phyloP scores from a whole-genome alignment of 2,888 invertebrate species.

The Hirudinaria manillensis region DNA sequence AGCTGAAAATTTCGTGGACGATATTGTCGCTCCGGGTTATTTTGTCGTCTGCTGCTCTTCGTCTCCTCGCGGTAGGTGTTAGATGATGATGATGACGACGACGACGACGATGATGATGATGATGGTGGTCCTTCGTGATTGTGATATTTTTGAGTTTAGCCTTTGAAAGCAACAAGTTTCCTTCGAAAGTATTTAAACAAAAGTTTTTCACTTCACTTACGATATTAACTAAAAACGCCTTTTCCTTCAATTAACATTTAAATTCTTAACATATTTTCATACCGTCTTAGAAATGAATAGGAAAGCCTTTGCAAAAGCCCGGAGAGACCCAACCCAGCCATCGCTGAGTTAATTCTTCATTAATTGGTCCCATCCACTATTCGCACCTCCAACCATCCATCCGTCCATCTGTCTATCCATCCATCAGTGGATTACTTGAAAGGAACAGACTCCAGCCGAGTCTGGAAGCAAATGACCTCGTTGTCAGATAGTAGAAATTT shows the following conservation, averaged over 20 bases:
- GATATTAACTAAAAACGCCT: too few relatives aligned
- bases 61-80: background rate
- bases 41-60: conserved; percentile 9
- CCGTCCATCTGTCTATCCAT: background rate
- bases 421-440: conserved; percentile 8
- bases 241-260: too few relatives aligned
- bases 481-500: background rate
- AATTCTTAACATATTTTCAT: too few relatives aligned
- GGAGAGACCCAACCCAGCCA: background rate
- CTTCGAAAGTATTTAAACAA: too few relatives aligned
- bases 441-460: background rate
- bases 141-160: too few relatives aligned
- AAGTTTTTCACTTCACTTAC: too few relatives aligned
- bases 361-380: background rate
- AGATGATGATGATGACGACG: background rate
- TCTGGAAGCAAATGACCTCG: background rate
- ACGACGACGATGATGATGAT: too few relatives aligned
- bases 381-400: background rate
- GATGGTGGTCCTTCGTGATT: too few relatives aligned
- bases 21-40: background rate
- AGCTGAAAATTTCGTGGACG: background rate
- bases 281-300: too few relatives aligned
- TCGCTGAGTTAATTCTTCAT: background rate
- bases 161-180: too few relatives aligned
- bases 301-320: too few relatives aligned